A percentile compares a stretch with the other conserved stretches of the same genome.
Conservation (phyloP, 2,888 invertebrate genomes). For the Harmothoe impar region DNA sequence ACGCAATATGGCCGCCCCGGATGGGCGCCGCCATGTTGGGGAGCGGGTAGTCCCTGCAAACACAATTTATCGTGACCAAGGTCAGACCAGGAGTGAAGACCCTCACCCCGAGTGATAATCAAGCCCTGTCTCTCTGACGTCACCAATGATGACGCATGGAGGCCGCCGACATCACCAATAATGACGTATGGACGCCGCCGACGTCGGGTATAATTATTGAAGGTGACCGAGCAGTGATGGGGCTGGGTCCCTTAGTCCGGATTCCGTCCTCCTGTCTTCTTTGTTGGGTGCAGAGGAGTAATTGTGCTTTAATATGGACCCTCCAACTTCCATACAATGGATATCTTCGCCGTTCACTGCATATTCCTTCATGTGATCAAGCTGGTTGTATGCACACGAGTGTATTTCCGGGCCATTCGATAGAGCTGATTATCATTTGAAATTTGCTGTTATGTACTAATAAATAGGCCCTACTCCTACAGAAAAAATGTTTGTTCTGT, state of each 20-base stretch:
- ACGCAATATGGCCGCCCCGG: slow-evolving; percentile 24
- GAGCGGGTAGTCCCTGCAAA: neutral
- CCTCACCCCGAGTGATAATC: neutral
- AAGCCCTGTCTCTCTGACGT: neutral
- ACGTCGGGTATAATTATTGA: slow-evolving; percentile 30
- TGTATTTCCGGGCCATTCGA: no score
- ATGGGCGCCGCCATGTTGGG: slow-evolving; percentile 22
- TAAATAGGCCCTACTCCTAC: no score
- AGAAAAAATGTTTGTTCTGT: no score
- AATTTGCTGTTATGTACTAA: no score
- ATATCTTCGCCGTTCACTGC: no score
- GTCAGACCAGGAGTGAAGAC: slow-evolving; percentile 17
- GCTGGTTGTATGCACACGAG: no score
- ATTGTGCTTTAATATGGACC: no score
- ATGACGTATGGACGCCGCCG: slow-evolving; percentile 14
- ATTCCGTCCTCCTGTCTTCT: neutral
- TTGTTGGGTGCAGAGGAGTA: neutral
- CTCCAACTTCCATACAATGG: no score
- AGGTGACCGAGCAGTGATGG: slow-evolving; percentile 1
- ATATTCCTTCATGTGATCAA: no score
- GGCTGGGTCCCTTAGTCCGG: neutral
- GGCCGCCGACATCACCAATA: neutral
- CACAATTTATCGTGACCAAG: slow-evolving; percentile 21
- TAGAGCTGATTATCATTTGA: no score
- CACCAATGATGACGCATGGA: slow-evolving; percentile 30